Evolutionary conservation across 2,888 invertebrate species (phyloP).

Genomic region (Drosophila vallismaia): DNA sequence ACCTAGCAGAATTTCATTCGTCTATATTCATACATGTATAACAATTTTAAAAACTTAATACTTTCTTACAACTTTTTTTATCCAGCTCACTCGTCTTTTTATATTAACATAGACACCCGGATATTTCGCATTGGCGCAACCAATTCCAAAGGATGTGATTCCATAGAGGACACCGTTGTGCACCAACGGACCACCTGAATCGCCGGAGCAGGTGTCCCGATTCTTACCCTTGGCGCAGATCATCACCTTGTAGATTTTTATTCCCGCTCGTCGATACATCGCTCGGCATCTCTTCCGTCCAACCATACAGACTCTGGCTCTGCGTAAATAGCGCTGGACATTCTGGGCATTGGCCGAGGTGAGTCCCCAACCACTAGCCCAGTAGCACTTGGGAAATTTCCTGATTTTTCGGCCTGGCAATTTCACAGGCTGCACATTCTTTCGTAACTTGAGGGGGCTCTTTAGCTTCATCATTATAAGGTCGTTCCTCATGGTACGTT

Average conservation of each 20-base stretch:
- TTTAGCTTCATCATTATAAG: conserved; percentile 57
- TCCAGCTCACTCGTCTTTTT: conserved; percentile 32
- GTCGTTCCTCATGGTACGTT: conserved; percentile 52
- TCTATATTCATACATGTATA: no score
- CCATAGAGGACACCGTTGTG: conserved; percentile 31
- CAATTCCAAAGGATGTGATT: conserved; percentile 62
- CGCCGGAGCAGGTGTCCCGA: conserved; percentile 60
- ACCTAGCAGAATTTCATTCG: not conserved
- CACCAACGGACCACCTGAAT: conserved; percentile 59
- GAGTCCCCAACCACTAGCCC: conserved; percentile 59
- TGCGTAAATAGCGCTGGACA: conserved; percentile 43
- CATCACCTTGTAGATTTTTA: conserved; percentile 52
- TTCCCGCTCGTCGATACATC: conserved; percentile 24
- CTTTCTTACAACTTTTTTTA: conserved; percentile 3
- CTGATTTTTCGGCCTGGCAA: conserved; percentile 24
- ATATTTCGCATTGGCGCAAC: conserved; percentile 45
- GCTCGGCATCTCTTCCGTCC: conserved; percentile 6
- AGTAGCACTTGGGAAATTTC: conserved; percentile 31
- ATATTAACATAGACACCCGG: conserved; percentile 56
- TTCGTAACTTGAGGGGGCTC: conserved; percentile 28
- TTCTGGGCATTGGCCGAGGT: conserved; percentile 29
- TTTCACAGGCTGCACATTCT: conserved; percentile 25
- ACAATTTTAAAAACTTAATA: not conserved
- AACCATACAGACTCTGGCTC: conserved; percentile 26
- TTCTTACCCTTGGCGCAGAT: conserved; percentile 47